Evolutionary conservation across 92 coral and sea anemone genomes (phyloP).

Genomic region (Porites divaricata): DNA sequence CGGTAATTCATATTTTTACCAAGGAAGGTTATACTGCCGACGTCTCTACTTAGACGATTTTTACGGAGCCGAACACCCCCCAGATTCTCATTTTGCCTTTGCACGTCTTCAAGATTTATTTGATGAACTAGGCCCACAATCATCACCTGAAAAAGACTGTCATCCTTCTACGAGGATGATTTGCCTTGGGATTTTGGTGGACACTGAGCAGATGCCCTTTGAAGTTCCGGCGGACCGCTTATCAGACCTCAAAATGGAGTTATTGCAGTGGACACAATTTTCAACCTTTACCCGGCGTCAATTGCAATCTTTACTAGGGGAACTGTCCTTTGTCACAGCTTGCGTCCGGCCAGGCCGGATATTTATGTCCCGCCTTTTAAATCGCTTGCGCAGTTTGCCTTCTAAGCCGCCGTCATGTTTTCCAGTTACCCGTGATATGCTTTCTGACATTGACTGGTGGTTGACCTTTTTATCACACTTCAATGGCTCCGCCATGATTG

Average conservation of each 20-base stretch:
- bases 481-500: slow-evolving; percentile 26
- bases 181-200: slow-evolving; percentile 21
- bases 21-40: slow-evolving; percentile 20
- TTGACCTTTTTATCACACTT: slow-evolving; percentile 27
- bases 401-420: background rate
- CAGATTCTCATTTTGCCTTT: slow-evolving; percentile 2
- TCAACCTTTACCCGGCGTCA: slow-evolving; percentile 13
- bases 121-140: slow-evolving; percentile 38
- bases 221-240: slow-evolving; percentile 21
- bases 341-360: slow-evolving; percentile 40
- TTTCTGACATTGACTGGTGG: slow-evolving; percentile 25
- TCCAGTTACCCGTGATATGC: slow-evolving; percentile 22
- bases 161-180: slow-evolving; percentile 21
- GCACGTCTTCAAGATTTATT: slow-evolving; percentile 12
- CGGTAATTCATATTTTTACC: background rate
- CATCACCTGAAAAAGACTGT: slow-evolving; percentile 20
- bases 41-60: slow-evolving; percentile 37
- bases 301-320: slow-evolving; percentile 37
- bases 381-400: slow-evolving; percentile 5
- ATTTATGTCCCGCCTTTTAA: slow-evolving; percentile 31
- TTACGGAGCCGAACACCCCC: slow-evolving; percentile 23
- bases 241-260: slow-evolving; percentile 1
- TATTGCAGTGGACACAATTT: slow-evolving; percentile 14
- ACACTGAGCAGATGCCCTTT: background rate
- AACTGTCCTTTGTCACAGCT: slow-evolving; percentile 41